These are phyloP conservation scores for Colletes latitarsis DNA, from an alignment of 1,140 invertebrate species.

Conservation along the genomic window DNA sequence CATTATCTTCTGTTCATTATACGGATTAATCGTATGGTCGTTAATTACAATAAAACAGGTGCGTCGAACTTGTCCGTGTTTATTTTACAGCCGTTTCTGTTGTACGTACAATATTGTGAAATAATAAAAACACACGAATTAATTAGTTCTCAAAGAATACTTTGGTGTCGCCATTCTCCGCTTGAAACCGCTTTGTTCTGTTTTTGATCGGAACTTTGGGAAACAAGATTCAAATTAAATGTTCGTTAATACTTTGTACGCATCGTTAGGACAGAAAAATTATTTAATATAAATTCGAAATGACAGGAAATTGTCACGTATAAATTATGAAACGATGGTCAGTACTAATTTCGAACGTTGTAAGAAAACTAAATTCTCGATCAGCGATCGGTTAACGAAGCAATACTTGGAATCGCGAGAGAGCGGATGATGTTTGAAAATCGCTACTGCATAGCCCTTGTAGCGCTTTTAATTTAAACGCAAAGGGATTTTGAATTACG, in stretches of 20 bases:
- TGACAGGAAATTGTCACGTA: too few species aligned
- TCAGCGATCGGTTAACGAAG: too few species aligned
- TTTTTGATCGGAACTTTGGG: conserved; percentile 12
- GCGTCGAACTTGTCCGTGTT: background rate
- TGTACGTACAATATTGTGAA: background rate
- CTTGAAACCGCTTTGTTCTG: too few species aligned
- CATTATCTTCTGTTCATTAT: conserved; percentile 59
- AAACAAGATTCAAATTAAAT: conserved; percentile 22
- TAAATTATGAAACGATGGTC: too few species aligned
- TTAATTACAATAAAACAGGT: conserved; percentile 33
- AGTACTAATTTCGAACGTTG: too few species aligned
- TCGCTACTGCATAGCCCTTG: background rate
- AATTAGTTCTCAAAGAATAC: conserved; percentile 12
- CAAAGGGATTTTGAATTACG: background rate
- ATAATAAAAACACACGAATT: background rate
- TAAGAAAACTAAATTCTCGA: too few species aligned
- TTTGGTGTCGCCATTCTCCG: background rate
- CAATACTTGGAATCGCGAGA: background rate
- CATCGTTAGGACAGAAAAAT: too few species aligned
- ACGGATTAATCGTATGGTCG: conserved; percentile 43
- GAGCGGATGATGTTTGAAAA: background rate
- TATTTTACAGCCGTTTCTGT: background rate
- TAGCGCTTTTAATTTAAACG: background rate
- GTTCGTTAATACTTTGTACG: background rate
- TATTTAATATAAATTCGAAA: too few species aligned